These are phyloP conservation scores for Arion vulgaris DNA, from an alignment of 1,140 invertebrate species.

Conservation along the genomic window DNA sequence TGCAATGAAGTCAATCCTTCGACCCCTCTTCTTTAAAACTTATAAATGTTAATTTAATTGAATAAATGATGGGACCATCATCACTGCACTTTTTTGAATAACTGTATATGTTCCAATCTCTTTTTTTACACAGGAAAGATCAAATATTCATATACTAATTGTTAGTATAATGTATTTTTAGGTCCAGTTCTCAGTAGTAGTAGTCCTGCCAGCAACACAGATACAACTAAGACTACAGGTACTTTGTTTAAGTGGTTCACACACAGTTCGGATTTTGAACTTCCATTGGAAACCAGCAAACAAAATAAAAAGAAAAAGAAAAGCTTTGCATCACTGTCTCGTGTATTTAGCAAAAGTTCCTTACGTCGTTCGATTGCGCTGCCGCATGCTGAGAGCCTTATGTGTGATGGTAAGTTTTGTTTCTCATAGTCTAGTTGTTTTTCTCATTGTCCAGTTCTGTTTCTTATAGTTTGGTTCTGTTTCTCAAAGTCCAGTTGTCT, in stretches of 20 bases:
- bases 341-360: slow-evolving; percentile 59
- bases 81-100: too few species aligned
- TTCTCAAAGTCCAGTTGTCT: too few species aligned
- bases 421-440: too few species aligned
- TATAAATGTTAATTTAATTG: too few species aligned
- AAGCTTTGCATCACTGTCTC: slow-evolving; percentile 59
- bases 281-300: slow-evolving; percentile 15
- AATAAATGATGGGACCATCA: too few species aligned
- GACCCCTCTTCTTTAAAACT: too few species aligned
- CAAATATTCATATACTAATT: too few species aligned
- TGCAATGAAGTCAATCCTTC: too few species aligned
- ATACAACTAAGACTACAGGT: neutral
- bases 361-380: slow-evolving; percentile 60
- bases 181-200: neutral
- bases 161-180: neutral
- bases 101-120: too few species aligned
- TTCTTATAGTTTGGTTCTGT: too few species aligned
- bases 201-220: slow-evolving; percentile 13
- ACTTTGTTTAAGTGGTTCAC: slow-evolving; percentile 24
- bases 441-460: too few species aligned
- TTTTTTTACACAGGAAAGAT: too few species aligned
- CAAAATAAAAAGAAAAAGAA: slow-evolving; percentile 58
- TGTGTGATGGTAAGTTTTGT: neutral
- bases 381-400: slow-evolving; percentile 40
- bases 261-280: slow-evolving; percentile 32